Base-by-base conservation (phyloP, 64 coral and sea anemone genomes). In the Pocillopora verrucosa region DNA sequence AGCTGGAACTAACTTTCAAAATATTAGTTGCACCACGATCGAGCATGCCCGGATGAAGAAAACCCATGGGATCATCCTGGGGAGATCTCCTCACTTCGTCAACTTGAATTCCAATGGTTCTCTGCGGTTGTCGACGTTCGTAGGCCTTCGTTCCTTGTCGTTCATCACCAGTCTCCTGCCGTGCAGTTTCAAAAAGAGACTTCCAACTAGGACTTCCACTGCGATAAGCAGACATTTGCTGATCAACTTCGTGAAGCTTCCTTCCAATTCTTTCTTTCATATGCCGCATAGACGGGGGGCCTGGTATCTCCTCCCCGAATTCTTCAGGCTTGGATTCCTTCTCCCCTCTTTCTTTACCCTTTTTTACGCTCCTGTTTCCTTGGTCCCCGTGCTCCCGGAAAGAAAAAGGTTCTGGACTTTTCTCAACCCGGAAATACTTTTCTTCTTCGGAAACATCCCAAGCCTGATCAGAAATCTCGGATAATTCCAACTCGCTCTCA, bases 401-500 rank as follows among this genome's bases (percentile, higher is more conserved):
- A 41, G 64, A 37, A 85, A 72, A 56, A 10, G 64, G 65, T 58
- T 59, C 86, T 60, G 90, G 90, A 60, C n/a, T 87, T 68, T 61
- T 61, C 19, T 87, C 73, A 11, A 87, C 26, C 34, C 84, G 70
- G 63, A 87, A 92, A 80, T 92, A 92, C 73, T 87, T 45, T 77
- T 92, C 73, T 59, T 92, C 90, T 9, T 92, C 90, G 16, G 79
- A 69, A 72, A 58, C 34, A 37, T 72, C 61, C 2, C 57, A 14
- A 58, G 79, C 83, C 11, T 92, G 56, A 69, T 92, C 90, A 34
- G 62, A 80, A 20, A 92, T 79, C 10, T 92, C 83, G 2, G 90
- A 92, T 57, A 92, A 74, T 68, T 92, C 83, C 16, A 92, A 80
- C 6, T 92, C 90, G 13, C 90, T 92, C 14, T 92, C 90, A 63